Conservation (phyloP, 2,113 vertebrate species). For the Entomyzon cyanotis region DNA sequence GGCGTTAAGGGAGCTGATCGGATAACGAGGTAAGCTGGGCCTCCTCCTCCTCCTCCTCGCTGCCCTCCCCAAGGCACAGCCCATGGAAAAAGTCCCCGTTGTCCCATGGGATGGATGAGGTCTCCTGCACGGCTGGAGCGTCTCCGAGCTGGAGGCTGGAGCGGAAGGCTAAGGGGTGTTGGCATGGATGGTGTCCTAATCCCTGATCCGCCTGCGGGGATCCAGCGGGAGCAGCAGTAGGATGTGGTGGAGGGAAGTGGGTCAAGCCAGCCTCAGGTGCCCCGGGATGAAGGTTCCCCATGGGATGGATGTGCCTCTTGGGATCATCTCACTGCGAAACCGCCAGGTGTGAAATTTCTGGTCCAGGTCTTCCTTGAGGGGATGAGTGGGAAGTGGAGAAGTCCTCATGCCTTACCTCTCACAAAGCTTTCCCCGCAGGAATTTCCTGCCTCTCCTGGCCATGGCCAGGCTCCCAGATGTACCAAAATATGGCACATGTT, state of each 20-base stretch:
- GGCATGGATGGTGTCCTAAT: slow-evolving; percentile 4
- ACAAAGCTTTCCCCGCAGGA: not conserved
- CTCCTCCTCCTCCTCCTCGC: not conserved
- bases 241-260: not conserved
- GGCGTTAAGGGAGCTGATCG: slow-evolving; percentile 50
- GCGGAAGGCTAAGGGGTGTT: slow-evolving; percentile 9
- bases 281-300: not conserved
- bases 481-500: accelerated
- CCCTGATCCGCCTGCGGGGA: not conserved
- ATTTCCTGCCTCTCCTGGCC: not conserved
- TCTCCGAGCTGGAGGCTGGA: not conserved
- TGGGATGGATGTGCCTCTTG: not conserved
- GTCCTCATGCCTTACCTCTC: not conserved
- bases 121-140: not conserved
- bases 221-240: not conserved
- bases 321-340: not conserved
- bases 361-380: not conserved
- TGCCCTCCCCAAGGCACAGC: not conserved
- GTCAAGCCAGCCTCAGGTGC: slow-evolving; percentile 14
- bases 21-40: slow-evolving; percentile 45
- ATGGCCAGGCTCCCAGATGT: not conserved
- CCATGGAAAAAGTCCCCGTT: not conserved
- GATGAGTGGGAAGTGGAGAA: not conserved
- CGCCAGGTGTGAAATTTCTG: not conserved
- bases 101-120: not conserved